Percentiles rank a stretch among this genome's conserved stretches.
These are phyloP conservation scores for Melitaea athalia DNA, from an alignment of 2,888 invertebrate species.

Conservation along the genomic window DNA sequence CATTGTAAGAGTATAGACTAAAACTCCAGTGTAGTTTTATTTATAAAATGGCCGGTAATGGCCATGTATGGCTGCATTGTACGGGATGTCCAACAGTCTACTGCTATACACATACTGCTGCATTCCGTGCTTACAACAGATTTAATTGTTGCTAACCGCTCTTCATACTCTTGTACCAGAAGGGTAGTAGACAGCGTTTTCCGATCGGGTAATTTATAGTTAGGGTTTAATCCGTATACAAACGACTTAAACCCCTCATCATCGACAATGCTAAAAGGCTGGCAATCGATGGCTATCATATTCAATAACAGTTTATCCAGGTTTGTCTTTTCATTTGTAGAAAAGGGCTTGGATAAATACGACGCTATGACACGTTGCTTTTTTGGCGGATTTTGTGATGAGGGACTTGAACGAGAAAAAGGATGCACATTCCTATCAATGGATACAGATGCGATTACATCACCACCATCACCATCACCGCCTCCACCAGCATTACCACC, in stretches of 20 bases:
- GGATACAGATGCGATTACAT: no score
- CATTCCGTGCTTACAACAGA: no score
- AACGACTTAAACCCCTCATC: conserved; percentile 2
- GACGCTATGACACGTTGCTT: background rate
- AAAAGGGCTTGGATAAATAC: background rate
- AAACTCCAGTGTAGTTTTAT: no score
- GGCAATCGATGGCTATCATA: background rate
- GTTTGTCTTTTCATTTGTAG: background rate
- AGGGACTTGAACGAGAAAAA: no score
- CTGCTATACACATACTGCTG: no score
- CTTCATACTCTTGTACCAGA: background rate
- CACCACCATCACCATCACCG: no score
- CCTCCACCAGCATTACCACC: no score
- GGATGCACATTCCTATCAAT: no score
- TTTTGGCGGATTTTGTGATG: background rate
- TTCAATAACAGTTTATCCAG: conserved; percentile 4
- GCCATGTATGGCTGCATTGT: no score
- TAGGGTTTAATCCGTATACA: conserved; percentile 8
- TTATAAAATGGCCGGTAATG: no score
- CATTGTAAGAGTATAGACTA: background rate
- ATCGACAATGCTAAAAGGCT: background rate
- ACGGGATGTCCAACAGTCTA: no score
- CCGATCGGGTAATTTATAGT: conserved; percentile 3
- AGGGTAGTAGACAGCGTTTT: background rate
- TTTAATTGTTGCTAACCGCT: no score